Evolutionary conservation across 2,888 invertebrate species (phyloP), one percentile per base, ranked within the genome.

Genomic region (Polylopha cassiicola): DNA sequence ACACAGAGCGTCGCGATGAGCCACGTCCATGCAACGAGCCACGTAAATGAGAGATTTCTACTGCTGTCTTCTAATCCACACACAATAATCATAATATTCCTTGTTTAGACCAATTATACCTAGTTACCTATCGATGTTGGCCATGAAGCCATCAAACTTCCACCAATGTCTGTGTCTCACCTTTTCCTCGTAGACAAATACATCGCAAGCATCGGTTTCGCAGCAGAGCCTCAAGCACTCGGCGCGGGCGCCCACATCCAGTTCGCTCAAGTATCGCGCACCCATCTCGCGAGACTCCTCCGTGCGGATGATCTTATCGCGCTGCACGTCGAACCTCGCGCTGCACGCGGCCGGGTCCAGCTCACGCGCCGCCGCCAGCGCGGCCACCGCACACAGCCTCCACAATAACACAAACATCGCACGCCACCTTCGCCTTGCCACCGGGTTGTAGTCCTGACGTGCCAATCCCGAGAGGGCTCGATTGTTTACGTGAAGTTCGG

Each of bases 111-210:
- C n/a, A n/a, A n/a, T n/a, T n/a, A n/a, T n/a, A n/a, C n/a, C n/a
- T n/a, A n/a, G n/a, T n/a, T n/a, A n/a, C n/a, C n/a, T n/a, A n/a
- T 13, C 3, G 13, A 13, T 9, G 11, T 13, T 2, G 11, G 11
- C 28, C 7, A 37, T 29, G 29, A 29, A 20, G 17, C 23, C 28
- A 23, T 14, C 8, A 1, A n/a, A 8, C 17, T 7, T 7, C 21
- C 30, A 5, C 17, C 13, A 17, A 27, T 56, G n/a, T 8, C 1
- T 13, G 7, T 6, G 10, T n/a, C 11, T 62, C 65, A 94, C 95
- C 90, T 95, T 96, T 67, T 96, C 94, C 73, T 97, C 96, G 67
- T 93, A 97, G 52, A 97, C 93, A 73, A 95, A 96, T 13, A 96
- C 95, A 75, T 97, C 95, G 74, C 97, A 97, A 46, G 89, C 80